Conservation (phyloP, 1,140 invertebrate genomes). For the Drosophila auraria region DNA sequence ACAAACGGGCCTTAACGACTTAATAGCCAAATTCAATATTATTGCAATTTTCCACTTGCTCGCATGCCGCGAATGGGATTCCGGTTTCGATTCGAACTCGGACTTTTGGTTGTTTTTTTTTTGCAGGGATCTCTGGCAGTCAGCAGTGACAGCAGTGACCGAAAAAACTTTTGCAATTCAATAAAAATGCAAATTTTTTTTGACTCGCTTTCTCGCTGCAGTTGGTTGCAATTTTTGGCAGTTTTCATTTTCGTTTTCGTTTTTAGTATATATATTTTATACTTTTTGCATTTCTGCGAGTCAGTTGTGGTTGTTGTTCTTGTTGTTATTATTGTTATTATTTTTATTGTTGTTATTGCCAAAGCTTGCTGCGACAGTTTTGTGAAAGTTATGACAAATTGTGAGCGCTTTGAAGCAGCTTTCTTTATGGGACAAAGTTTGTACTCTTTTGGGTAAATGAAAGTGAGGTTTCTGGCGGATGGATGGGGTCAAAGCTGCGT, state of each 20-base stretch:
- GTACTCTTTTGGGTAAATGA: constrained; percentile 29
- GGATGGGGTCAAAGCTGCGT: not conserved
- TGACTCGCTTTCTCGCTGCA: constrained; percentile 37
- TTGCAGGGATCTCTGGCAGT: constrained; percentile 15
- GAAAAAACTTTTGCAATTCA: constrained; percentile 79
- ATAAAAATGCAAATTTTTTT: constrained; percentile 79
- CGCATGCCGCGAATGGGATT: constrained; percentile 39
- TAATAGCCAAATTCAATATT: constrained; percentile 81
- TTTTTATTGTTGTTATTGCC: constrained; percentile 38
- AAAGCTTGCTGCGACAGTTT: constrained; percentile 53
- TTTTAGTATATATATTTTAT: constrained; percentile 34
- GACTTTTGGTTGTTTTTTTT: constrained; percentile 17
- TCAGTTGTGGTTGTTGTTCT: constrained; percentile 36
- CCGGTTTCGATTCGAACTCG: constrained; percentile 28
- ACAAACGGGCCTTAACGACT: constrained; percentile 73
- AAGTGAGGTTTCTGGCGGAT: not conserved
- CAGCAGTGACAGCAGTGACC: constrained; percentile 65
- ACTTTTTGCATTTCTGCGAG: constrained; percentile 7
- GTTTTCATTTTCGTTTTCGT: constrained; percentile 63
- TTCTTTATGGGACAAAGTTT: constrained; percentile 46
- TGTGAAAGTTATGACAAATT: constrained; percentile 66
- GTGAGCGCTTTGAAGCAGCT: constrained; percentile 41
- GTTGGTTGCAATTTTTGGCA: constrained; percentile 69
- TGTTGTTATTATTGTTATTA: constrained; percentile 32
- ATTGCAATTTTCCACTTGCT: constrained; percentile 76